These are phyloP conservation scores for Elephas maximus DNA, from an alignment of 2,113 vertebrate genomes.

Conservation along the genomic window DNA sequence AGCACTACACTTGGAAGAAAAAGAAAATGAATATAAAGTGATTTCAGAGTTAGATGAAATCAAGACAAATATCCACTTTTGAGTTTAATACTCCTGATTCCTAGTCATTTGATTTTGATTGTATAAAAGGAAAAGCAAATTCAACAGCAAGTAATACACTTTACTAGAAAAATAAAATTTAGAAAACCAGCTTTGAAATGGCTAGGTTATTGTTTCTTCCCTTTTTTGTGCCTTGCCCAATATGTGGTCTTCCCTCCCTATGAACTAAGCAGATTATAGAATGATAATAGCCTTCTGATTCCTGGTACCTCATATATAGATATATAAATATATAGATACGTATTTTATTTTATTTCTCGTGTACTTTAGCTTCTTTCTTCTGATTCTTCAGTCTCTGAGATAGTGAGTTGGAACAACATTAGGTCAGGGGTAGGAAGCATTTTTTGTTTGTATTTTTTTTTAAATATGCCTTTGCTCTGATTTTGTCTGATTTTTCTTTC, in stretches of 20 bases:
- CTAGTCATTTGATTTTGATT: not conserved
- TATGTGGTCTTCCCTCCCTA: not conserved
- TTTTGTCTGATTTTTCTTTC: not conserved
- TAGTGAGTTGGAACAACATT: not conserved
- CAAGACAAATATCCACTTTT: not conserved
- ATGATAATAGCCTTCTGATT: not conserved
- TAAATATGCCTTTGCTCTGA: not conserved
- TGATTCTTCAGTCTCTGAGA: not conserved
- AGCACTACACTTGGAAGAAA: not conserved
- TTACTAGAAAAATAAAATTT: not conserved
- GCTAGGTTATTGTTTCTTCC: not conserved
- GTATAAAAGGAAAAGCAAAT: not conserved
- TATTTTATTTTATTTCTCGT: not conserved
- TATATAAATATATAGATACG: too few species aligned
- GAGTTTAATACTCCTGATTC: not conserved
- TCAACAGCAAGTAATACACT: not conserved
- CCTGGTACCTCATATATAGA: not conserved
- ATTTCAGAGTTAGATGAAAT: not conserved
- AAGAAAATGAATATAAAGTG: not conserved
- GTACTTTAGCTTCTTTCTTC: not conserved
- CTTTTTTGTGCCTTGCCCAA: not conserved
- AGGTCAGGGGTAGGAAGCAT: not conserved
- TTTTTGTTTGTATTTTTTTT: slow-evolving; percentile 28
- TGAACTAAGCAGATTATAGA: not conserved
- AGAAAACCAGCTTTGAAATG: slow-evolving; percentile 32